Evolutionary conservation across 2,888 invertebrate genomes (phyloP).

Genomic region (Thysanoteuthis rhombus): DNA sequence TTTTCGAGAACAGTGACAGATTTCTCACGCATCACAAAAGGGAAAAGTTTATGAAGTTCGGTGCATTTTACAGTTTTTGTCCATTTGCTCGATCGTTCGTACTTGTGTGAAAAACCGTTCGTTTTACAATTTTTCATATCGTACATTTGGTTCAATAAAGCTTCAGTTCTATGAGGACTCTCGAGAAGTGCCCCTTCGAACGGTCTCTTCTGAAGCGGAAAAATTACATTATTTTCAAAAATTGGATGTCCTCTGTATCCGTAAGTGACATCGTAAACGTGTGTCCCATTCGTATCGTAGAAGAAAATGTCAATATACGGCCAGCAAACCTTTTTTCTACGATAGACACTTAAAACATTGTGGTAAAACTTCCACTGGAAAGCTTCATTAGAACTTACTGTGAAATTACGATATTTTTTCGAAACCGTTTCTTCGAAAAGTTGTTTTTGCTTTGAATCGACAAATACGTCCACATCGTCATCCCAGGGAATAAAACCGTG

Average conservation of each 20-base stretch:
- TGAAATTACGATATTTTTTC: background rate
- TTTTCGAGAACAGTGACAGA: background rate
- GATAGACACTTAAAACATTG: constrained; percentile 16
- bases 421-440: background rate
- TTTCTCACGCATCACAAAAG: background rate
- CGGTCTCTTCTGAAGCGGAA: background rate
- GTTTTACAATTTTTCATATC: background rate
- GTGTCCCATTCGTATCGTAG: constrained; percentile 30
- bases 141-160: background rate
- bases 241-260: background rate
- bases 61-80: background rate
- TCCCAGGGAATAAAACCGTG: background rate
- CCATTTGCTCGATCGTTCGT: background rate
- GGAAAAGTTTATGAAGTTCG: background rate
- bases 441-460: background rate
- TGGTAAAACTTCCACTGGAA: constrained; percentile 34
- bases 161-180: background rate
- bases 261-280: constrained; percentile 32
- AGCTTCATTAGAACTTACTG: background rate
- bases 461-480: background rate
- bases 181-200: background rate
- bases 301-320: constrained; percentile 34
- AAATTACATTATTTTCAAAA: background rate
- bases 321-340: background rate
- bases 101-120: background rate